Percentiles rank a stretch among this genome's conserved stretches.
These are phyloP conservation scores for sheep (Ovis aries) DNA, from an alignment of 2,113 vertebrate species.

Conservation along the genomic window ARS-UI_Ramb_v3.0 NC_056054.1:61202501-61203000, in stretches of 20 bases:
- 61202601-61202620: constrained; percentile 1
- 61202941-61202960: background rate
- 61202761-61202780: background rate
- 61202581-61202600: background rate
- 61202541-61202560: background rate
- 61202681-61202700: background rate
- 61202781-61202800: background rate
- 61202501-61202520: background rate
- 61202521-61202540: background rate
- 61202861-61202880: background rate
- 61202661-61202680: background rate
- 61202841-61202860: background rate
- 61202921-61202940: background rate
- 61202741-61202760: background rate
- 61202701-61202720: background rate
- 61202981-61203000: background rate
- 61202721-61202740: background rate
- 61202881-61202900: background rate
- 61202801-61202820: background rate
- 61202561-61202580: background rate
- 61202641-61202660: background rate
- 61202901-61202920: background rate
- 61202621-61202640: background rate
- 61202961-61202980: constrained; percentile 13
- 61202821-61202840: background rate